phyloP scores from a whole-genome alignment of 2,888 invertebrate genomes.

The Xestia sexstrigata region DNA sequence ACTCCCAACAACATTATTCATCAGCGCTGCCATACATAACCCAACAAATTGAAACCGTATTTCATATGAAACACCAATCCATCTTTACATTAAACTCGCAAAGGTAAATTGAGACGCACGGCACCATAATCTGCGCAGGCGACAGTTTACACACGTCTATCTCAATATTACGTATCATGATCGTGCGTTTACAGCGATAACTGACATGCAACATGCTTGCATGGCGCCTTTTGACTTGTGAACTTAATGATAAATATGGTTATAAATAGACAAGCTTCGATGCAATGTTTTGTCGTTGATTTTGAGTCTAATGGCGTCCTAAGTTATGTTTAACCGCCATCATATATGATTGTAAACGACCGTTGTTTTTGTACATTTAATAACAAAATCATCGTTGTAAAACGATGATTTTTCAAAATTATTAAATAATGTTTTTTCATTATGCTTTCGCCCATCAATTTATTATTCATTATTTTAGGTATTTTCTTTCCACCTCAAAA shows the following conservation, averaged over 20 bases:
- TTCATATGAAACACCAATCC: constrained; percentile 8
- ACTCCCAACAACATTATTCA: no score
- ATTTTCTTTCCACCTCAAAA: neutral
- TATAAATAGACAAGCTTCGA: constrained; percentile 2
- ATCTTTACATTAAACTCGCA: constrained; percentile 12
- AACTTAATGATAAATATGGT: constrained; percentile 32
- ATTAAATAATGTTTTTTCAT: no score
- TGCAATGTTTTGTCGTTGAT: constrained; percentile 4
- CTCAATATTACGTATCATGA: constrained; percentile 37
- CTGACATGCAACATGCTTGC: constrained; percentile 28
- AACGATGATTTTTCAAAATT: no score
- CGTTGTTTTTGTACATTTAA: neutral
- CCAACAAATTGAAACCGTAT: constrained; percentile 2
- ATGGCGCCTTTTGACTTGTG: constrained; percentile 35
- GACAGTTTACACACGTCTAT: constrained; percentile 38
- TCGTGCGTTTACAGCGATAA: constrained; percentile 26
- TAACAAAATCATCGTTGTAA: neutral
- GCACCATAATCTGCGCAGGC: constrained; percentile 10
- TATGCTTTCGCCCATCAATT: no score
- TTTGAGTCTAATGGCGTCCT: constrained; percentile 2
- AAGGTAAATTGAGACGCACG: constrained; percentile 37
- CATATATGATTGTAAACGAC: neutral
- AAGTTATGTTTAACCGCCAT: neutral
- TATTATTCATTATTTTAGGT: no score
- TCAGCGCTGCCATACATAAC: no score